phyloP scores from a whole-genome alignment of 2,797 vertebrate genomes.

The Megalops cyprinoides region DNA sequence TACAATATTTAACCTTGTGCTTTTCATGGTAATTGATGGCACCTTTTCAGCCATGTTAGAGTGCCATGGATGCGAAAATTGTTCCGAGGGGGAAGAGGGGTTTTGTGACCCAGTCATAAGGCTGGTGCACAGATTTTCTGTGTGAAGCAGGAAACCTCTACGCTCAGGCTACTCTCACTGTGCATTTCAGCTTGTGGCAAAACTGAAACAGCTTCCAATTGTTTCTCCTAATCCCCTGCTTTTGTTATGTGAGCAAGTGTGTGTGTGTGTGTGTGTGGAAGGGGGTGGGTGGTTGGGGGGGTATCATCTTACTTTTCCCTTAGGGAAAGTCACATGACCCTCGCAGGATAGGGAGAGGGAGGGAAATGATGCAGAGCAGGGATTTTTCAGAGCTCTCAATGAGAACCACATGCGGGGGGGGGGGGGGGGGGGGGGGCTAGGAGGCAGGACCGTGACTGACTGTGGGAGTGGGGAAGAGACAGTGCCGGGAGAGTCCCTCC shows the following conservation, averaged over 20 bases:
- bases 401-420: constrained; percentile 79
- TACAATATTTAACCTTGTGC: neutral
- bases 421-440: constrained; percentile 46
- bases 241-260: constrained; percentile 42
- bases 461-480: constrained; percentile 43
- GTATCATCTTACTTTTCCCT: constrained; percentile 65
- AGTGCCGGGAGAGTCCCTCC: constrained; percentile 57
- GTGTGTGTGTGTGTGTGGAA: constrained; percentile 13
- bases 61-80: neutral
- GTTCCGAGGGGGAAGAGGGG: neutral
- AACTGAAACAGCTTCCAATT: constrained; percentile 11
- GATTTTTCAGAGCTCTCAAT: constrained; percentile 68
- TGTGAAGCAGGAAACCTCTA: neutral
- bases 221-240: constrained; percentile 33
- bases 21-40: neutral
- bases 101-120: neutral
- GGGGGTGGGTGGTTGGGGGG: constrained; percentile 33
- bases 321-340: constrained; percentile 69
- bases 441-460: constrained; percentile 25
- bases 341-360: constrained; percentile 51
- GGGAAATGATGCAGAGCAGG: constrained; percentile 61
- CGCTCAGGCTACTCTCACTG: neutral
- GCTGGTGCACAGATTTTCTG: neutral
- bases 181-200: neutral
- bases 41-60: neutral